phyloP scores from a whole-genome alignment of 2,113 vertebrate genomes.

The Xenopus tropicalis region UCB_Xtro_10.0 CM004450.2:132820501-132821000 shows the following conservation, averaged over 20 bases:
- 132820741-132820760: slow-evolving; percentile 11
- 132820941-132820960: slow-evolving; percentile 41
- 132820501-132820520: no score
- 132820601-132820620: no score
- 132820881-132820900: slow-evolving; percentile 45
- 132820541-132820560: no score
- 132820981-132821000: slow-evolving; percentile 29
- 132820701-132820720: no score
- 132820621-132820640: no score
- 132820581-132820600: no score
- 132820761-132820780: slow-evolving; percentile 22
- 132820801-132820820: slow-evolving; percentile 32
- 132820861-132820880: slow-evolving; percentile 44
- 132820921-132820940: slow-evolving; percentile 12
- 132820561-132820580: no score
- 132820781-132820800: slow-evolving; percentile 36
- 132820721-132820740: not conserved
- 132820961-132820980: slow-evolving; percentile 17
- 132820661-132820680: no score
- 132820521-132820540: no score
- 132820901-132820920: slow-evolving; percentile 33
- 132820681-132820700: no score
- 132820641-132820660: no score
- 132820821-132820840: slow-evolving; percentile 35
- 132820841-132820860: slow-evolving; percentile 45